Base-by-base conservation (phyloP, 2,888 invertebrate species). In the Julus scandinavius region DNA sequence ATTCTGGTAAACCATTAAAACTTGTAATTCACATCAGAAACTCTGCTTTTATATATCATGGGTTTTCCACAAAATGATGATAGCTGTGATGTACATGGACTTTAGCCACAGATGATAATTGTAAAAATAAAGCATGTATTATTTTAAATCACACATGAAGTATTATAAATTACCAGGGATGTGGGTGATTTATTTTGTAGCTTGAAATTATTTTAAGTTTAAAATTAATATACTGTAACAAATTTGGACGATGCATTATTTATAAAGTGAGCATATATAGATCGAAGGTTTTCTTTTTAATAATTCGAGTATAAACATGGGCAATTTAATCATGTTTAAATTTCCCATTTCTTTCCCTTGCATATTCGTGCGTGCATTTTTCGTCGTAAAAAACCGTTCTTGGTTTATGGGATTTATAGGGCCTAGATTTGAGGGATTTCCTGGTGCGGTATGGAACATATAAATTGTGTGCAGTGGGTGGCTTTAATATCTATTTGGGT, bases 321-420 rank as follows among this genome's bases (percentile, higher is more conserved):
- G 29, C 20, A 11, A 38, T 80, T 80, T 80, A 29, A 80, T 80
- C 80, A 80, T 15, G 80, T 80, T 80, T 80, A 38, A 80, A 38
- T 40, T 80, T 80, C 15, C 80, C 38, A 15, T 15, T 80, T 80
- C 80, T 15, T 80, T 80, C 63, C 63, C 63, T 20, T 80, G 63
- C 7, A 72, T 54, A 72, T 20, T 72, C 20, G 63, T 72, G 63
- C 58, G 0, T 38, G 80, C 29, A 80, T 80, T 80, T 11, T 29
- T 13, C 38, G 38, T 80, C 80, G 38, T 80, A 80, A 80, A 80
- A 80, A 80, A 80, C 15, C 72, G 80, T 80, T 80, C 80, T 80
- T 80, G 80, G 80, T 80, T 80, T 80, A 80, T 80, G 80, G 80
- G 29, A 80, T 80, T 80, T 80, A 80, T 80, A 80, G 80, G 80